Evolutionary conservation across 2,797 vertebrate species (phyloP).

Genomic region (Gymnopithys bicolor): DNA sequence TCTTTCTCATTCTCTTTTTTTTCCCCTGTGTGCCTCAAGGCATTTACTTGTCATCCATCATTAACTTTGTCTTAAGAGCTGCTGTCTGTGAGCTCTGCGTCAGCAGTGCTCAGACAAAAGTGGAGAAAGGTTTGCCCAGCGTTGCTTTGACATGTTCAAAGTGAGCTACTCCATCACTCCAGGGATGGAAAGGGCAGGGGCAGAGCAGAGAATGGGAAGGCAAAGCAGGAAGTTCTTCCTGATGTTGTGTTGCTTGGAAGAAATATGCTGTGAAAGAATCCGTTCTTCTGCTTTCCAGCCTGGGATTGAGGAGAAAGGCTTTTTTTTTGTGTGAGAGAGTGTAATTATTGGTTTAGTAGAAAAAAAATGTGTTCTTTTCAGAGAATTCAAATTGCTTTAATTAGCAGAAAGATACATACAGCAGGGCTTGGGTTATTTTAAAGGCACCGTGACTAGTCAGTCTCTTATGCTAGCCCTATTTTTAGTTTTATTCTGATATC

Average conservation of each 20-base stretch:
- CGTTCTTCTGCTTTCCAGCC: constrained; percentile 13
- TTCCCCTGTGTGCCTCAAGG: constrained; percentile 24
- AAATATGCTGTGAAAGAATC: constrained; percentile 27
- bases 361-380: constrained; percentile 40
- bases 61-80: constrained; percentile 64
- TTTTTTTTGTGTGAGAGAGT: not conserved
- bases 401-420: constrained; percentile 57
- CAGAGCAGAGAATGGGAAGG: not conserved
- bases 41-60: constrained; percentile 68
- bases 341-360: constrained; percentile 59
- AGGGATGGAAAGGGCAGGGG: constrained; percentile 21
- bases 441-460: not conserved
- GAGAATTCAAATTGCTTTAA: constrained; percentile 58
- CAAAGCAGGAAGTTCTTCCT: constrained; percentile 34
- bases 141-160: constrained; percentile 55
- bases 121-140: constrained; percentile 31
- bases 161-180: constrained; percentile 45
- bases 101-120: constrained; percentile 50
- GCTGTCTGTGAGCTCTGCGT: constrained; percentile 41
- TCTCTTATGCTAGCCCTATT: constrained; percentile 31
- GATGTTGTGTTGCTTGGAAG: not conserved
- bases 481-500: constrained; percentile 43
- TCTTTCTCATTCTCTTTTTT: constrained; percentile 5
- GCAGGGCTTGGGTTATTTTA: constrained; percentile 39
- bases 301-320: not conserved